A percentile compares a stretch with the other conserved stretches of the same genome.
Evolutionary conservation across 2,888 invertebrate genomes (phyloP).

Genomic region (Noctua comes): DNA sequence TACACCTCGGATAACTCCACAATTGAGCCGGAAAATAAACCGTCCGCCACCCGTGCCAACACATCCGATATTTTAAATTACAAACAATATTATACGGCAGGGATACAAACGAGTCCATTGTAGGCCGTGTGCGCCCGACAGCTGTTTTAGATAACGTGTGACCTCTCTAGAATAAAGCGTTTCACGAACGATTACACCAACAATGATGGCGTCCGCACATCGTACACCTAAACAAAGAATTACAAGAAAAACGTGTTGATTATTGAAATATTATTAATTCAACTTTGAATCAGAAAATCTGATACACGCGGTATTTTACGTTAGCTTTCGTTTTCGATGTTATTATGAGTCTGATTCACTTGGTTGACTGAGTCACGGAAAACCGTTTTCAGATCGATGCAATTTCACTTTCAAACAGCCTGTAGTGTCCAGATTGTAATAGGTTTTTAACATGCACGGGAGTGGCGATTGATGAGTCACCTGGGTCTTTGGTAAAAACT

Average conservation of each 20-base stretch:
- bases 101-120: conserved; percentile 87
- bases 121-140: conserved; percentile 85
- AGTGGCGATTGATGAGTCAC: conserved; percentile 12
- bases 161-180: conserved; percentile 85
- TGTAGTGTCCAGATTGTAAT: conserved; percentile 21
- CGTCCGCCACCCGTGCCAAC: conserved; percentile 76
- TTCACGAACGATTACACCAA: conserved; percentile 79
- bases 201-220: conserved; percentile 71
- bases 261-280: conserved; percentile 9
- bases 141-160: conserved; percentile 89
- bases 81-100: conserved; percentile 86
- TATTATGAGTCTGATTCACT: conserved; percentile 3
- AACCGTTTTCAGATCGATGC: conserved; percentile 19
- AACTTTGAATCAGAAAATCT: background rate
- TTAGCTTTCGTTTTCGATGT: conserved; percentile 15
- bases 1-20: conserved; percentile 85
- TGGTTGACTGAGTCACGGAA: conserved; percentile 25
- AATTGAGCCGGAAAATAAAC: conserved; percentile 85
- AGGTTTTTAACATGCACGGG: conserved; percentile 20
- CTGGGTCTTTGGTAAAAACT: background rate
- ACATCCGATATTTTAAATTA: conserved; percentile 88
- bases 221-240: conserved; percentile 62
- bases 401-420: conserved; percentile 26
- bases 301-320: background rate
- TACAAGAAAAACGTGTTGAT: conserved; percentile 35